Evolutionary conservation across 2,113 vertebrate species (phyloP).

Genomic region (Poecile atricapillus): DNA sequence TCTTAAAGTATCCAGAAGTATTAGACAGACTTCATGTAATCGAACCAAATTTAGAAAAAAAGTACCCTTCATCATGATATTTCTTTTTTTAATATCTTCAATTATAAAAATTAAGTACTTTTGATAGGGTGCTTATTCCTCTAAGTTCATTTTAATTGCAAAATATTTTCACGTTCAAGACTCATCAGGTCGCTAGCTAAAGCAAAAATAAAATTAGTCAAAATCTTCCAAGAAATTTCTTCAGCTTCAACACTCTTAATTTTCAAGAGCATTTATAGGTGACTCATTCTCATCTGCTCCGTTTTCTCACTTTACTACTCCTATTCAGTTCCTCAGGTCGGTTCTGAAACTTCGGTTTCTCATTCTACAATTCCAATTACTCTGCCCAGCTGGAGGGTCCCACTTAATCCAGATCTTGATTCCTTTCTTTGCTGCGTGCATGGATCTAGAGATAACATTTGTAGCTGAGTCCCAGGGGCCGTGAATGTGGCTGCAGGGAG

Average conservation of each 20-base stretch:
- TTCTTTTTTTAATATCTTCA: background rate
- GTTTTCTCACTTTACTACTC: background rate
- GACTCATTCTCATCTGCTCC: background rate
- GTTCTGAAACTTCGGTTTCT: background rate
- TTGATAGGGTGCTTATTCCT: background rate
- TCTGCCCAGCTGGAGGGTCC: background rate
- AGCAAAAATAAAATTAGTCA: background rate
- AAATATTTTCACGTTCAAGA: background rate
- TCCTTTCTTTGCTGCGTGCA: background rate
- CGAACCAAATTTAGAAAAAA: background rate
- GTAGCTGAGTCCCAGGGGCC: background rate
- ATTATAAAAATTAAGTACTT: background rate
- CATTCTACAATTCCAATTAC: background rate
- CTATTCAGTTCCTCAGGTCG: background rate
- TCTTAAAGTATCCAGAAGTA: slow-evolving; percentile 53
- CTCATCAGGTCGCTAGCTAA: background rate
- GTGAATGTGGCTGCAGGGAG: background rate
- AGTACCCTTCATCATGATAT: background rate
- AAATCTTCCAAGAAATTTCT: background rate
- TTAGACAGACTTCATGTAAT: slow-evolving; percentile 1
- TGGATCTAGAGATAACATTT: background rate
- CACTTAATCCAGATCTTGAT: background rate
- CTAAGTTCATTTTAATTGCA: background rate
- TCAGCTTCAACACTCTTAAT: background rate
- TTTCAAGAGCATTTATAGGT: background rate